Base-by-base conservation (phyloP, 2,888 invertebrate species). In the Hipparchia semele region DNA sequence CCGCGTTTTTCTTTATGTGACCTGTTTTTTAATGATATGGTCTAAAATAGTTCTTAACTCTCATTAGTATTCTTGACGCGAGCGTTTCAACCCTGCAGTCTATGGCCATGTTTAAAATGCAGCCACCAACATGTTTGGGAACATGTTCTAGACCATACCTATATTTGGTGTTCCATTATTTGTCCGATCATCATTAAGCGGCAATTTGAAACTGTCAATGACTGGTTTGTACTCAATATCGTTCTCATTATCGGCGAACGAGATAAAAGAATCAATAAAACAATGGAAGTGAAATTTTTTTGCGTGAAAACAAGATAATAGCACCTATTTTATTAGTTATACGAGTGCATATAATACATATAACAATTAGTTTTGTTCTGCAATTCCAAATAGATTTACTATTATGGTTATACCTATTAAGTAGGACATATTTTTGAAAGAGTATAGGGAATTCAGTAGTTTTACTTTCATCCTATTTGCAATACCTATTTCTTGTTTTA, bases 1-100 rank as follows among this genome's bases (percentile, higher is more conserved):
- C 85, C 86, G 84, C 83, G 86, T 87, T 86, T 87, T 84, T 87
- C 83, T 88, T 87, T 87, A 89, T 91, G 90, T 91, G 91, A 91
- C 89, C 88, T 86, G 92, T 90, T 90, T 91, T 82, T 89, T 88
- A 89, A 90, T 89, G 83, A 85, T 86, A 86, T 84, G 86, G 84
- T 89, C 87, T 90, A 88, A 89, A 90, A 90, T 90, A 88, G 89
- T 87, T 83, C 77, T 81, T 79, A 79, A 79, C 73, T 79, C 85
- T 89, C 88, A 91, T 93, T 91, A 89, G 87, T 92, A 91, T 91
- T 88, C 92, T 73, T 75, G 72, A 64, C 78, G 84, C 84, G 83
- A 71, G 13, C 71, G 71, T 72, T 70, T 77, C 82, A 78, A 83
- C 86, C 83, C 84, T 77, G 77, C 81, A 82, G 82, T 83, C 86